Base-by-base conservation (phyloP, 2,113 vertebrate species). In the Urocitellus parryii region DNA sequence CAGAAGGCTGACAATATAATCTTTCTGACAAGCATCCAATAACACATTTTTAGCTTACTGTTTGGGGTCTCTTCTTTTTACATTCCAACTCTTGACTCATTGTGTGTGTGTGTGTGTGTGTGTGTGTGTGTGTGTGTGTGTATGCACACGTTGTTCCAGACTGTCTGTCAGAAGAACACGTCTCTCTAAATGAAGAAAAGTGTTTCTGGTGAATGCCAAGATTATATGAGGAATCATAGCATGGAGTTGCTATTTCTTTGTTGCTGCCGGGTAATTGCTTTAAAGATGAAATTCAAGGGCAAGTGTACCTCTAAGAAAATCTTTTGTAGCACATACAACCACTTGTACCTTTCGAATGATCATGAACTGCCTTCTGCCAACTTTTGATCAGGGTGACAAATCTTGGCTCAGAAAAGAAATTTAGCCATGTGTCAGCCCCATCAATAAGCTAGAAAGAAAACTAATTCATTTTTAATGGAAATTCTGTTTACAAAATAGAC, bases 401-500 rank as follows among this genome's bases (percentile, higher is more conserved):
- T 97, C 94, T 96, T 94, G 95, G 91, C 97, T 97, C 89, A 76
- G 96, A 77, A 94, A 94, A 80, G 72, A 97, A 97, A 97, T 97
- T 97, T 93, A 97, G 91, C 1, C 1, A 91, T 39, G 77, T 96
- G 93, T 96, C 96, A 97, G 91, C 48, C 72, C 86, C 96, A 97
- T 97, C 97, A 97, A 95, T 96, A 94, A 95, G 72, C 95, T 97
- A 93, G 82, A 88, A 90, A 95, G 83, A 93, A 97, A 97, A 96
- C 94, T 96, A 96, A 97, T 97, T 97, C 91, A 96, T 98, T 97
- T 96, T 96, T 97, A 96, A 96, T 97, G 97, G 96, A 96, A 97
- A 97, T 97, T 97, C 93, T 98, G 97, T 97, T 98, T 97, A 97
- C 97, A 96, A 97, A 98, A 97, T 96, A 96, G 87, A 96, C 94